phyloP scores from a whole-genome alignment of 2,113 vertebrate species.

The Neofelis nebulosa region DNA sequence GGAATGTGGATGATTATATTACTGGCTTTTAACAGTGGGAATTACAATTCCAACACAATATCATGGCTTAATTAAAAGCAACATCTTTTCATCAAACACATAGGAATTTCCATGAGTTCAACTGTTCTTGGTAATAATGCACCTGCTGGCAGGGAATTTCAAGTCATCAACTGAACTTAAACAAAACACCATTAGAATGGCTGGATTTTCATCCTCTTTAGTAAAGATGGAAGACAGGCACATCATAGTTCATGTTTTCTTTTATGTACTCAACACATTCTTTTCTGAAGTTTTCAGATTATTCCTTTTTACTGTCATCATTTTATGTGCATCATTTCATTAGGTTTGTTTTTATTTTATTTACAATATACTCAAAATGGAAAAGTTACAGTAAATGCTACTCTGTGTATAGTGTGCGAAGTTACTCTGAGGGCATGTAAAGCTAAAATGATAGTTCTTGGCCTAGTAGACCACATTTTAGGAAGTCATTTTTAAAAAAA shows the following conservation, averaged over 20 bases:
- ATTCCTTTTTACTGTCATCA: slow-evolving; percentile 73
- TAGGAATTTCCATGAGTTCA: background rate
- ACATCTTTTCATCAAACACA: slow-evolving; percentile 6
- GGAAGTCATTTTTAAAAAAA: slow-evolving; percentile 52
- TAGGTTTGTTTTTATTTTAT: slow-evolving; percentile 81
- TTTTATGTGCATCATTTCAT: slow-evolving; percentile 79
- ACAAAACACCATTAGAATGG: slow-evolving; percentile 53
- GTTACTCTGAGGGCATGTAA: slow-evolving; percentile 71
- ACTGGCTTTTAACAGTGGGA: background rate
- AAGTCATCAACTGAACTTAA: slow-evolving; percentile 47
- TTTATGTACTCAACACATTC: slow-evolving; percentile 67
- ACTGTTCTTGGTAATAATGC: background rate
- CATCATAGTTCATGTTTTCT: slow-evolving; percentile 42
- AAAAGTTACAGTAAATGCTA: slow-evolving; percentile 81
- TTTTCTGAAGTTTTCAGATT: slow-evolving; percentile 72
- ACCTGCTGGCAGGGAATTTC: slow-evolving; percentile 53
- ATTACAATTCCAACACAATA: background rate
- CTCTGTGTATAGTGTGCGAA: slow-evolving; percentile 78
- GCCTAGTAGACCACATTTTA: slow-evolving; percentile 50
- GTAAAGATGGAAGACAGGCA: slow-evolving; percentile 46
- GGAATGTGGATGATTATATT: slow-evolving; percentile 38
- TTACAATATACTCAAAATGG: slow-evolving; percentile 81
- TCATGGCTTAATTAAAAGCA: slow-evolving; percentile 40
- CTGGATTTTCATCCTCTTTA: slow-evolving; percentile 57
- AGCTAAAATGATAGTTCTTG: slow-evolving; percentile 80